These are phyloP conservation scores for Drosophila simulans DNA, from an alignment of 1,140 invertebrate genomes.

Conservation along the genomic window DNA sequence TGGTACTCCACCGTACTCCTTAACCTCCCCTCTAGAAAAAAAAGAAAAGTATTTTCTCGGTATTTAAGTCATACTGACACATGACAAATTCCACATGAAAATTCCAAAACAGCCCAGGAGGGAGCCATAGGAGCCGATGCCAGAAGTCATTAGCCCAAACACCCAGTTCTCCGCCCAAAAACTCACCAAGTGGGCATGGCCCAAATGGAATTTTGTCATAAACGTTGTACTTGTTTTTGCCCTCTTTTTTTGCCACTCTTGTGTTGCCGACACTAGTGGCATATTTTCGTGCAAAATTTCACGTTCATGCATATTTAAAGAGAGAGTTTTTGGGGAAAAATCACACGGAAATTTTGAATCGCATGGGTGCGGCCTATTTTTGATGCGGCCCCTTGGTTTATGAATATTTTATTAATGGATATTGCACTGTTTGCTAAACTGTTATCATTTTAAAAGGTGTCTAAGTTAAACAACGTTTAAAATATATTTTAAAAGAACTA, in stretches of 20 bases:
- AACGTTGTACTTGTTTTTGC: slow-evolving; percentile 56
- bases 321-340: slow-evolving; percentile 22
- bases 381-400: not conserved
- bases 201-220: slow-evolving; percentile 82
- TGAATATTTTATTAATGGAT: slow-evolving; percentile 11
- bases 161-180: slow-evolving; percentile 56
- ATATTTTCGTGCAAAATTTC: slow-evolving; percentile 79
- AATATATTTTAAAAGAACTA: not conserved
- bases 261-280: slow-evolving; percentile 52
- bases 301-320: slow-evolving; percentile 76
- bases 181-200: slow-evolving; percentile 32
- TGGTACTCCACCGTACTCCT: slow-evolving; percentile 9
- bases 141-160: slow-evolving; percentile 76
- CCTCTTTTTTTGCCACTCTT: slow-evolving; percentile 17
- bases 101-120: slow-evolving; percentile 44
- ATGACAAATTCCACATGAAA: slow-evolving; percentile 80
- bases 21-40: no score
- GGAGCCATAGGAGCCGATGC: slow-evolving; percentile 42
- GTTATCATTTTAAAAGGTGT: not conserved
- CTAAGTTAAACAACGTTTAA: not conserved
- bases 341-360: slow-evolving; percentile 13
- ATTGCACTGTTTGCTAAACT: not conserved
- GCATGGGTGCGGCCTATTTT: not conserved
- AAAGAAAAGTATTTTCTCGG: slow-evolving; percentile 69
- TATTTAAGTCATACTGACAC: slow-evolving; percentile 80